Conservation (phyloP, 2,113 vertebrate genomes). For the Coptodon bakossiorum region DNA sequence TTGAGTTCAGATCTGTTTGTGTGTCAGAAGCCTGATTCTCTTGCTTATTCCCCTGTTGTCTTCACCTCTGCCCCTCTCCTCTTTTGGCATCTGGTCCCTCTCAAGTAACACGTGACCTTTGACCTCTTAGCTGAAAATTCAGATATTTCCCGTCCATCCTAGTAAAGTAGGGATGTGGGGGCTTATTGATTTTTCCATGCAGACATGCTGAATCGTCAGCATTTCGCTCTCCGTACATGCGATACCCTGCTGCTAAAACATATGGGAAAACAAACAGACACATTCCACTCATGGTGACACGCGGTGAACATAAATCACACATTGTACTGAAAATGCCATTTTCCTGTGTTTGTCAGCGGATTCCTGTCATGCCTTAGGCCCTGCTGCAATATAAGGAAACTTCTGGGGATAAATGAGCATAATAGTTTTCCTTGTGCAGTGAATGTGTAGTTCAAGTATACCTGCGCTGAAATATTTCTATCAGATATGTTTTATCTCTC, state of each 20-base stretch:
- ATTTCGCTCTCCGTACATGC: constrained; percentile 20
- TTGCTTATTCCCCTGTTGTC: neutral
- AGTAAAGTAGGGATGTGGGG: neutral
- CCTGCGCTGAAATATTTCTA: neutral
- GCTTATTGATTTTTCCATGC: constrained; percentile 61
- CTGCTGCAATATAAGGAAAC: neutral
- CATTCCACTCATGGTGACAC: constrained; percentile 50
- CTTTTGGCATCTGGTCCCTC: constrained; percentile 40
- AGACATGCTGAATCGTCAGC: neutral
- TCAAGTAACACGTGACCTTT: constrained; percentile 43
- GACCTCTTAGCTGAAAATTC: constrained; percentile 35
- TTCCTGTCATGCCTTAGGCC: neutral
- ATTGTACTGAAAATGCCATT: constrained; percentile 12
- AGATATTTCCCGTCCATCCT: constrained; percentile 32
- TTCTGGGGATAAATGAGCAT: neutral
- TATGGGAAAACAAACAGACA: constrained; percentile 25
- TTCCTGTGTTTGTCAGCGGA: neutral
- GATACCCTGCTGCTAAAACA: constrained; percentile 19
- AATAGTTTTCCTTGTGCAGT: neutral
- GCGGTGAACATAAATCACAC: constrained; percentile 31
- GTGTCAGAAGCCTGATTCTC: neutral
- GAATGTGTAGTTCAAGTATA: neutral
- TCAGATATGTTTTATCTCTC: neutral
- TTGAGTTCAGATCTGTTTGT: neutral
- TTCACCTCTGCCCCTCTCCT: neutral